Conservation (phyloP, 2,113 vertebrate species). For the Tonatia bakeri region DNA sequence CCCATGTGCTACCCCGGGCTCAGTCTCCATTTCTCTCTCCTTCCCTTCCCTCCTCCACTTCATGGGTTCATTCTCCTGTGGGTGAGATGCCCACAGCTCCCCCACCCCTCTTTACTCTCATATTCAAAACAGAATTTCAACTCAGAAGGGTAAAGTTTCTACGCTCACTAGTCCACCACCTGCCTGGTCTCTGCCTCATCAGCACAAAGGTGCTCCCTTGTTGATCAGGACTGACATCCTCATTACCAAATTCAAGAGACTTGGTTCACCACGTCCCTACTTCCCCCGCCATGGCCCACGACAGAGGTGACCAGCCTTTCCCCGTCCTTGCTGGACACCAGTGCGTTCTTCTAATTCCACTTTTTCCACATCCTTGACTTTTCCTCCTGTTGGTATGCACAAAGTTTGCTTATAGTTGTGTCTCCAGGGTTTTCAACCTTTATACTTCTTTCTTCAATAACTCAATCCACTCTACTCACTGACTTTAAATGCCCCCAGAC, state of each 20-base stretch:
- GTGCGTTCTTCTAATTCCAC: neutral
- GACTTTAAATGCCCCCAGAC: neutral
- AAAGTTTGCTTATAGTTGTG: neutral
- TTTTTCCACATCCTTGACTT: neutral
- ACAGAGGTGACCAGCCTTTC: neutral
- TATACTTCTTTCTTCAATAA: neutral
- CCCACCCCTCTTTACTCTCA: neutral
- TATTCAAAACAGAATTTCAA: neutral
- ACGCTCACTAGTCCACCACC: neutral
- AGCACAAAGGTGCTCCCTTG: neutral
- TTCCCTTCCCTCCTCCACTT: neutral
- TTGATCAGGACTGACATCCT: neutral
- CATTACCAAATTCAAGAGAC: neutral
- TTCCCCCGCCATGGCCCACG: neutral
- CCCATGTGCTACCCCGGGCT: fast-evolving
- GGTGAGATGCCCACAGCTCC: neutral
- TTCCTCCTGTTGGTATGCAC: neutral
- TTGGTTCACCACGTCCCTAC: neutral
- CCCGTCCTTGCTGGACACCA: neutral
- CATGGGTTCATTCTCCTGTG: neutral
- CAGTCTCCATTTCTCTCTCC: fast-evolving
- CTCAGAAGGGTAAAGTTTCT: neutral
- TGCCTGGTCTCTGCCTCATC: neutral
- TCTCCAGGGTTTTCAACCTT: neutral
- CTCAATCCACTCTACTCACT: neutral